Base-by-base conservation (phyloP, 1,140 invertebrate species). In the Calycopis cecrops region DNA sequence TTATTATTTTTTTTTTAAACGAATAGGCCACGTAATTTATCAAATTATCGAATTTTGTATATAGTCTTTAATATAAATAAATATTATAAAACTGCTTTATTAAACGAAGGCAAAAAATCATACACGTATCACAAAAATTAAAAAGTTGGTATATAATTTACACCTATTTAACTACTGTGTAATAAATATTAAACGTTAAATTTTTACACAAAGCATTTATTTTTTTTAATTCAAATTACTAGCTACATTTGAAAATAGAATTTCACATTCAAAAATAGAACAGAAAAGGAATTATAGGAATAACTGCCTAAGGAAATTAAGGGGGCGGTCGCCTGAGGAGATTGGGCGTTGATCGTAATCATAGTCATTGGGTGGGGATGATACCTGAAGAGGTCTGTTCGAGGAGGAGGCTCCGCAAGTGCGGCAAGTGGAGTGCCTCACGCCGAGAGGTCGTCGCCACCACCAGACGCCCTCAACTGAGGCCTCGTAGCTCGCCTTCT, bases 291-390 rank as follows among this genome's bases (percentile, higher is more conserved):
- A 38, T 59, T 76, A 85, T 47, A 85, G 67, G 64, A 83, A 85
- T 17, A 83, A 63, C 59, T 83, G 78, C 49, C 75, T 76, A 9
- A 80, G 67, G 49, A 84, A 80, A 56, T 75, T 70, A 37, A 86
- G 61, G 2, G 82, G 82, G 18, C 82, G 77, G 35, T 82, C 74
- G 9, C 75, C 69, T 6, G 82, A 85, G 54, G 66, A 69, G 4
- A 73, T 40, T 2, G 73, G 78, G 9, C 77, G 65, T 9, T 59
- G 56, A 6, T 69, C 63, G 42, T 63, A 48, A 8, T 63, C 67
- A 10, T 68, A 63, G 11, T 74, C 70, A 9, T 73, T 65, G 38
- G 67, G 71, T 6, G 71, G 6, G 57, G 58, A 14, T 10, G 65
- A 66, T 68, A 77, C 71, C 35, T 66, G 59, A 48, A 79, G 54